phyloP scores from a whole-genome alignment of 1,140 invertebrate species.

The Whitmania pigra region DNA sequence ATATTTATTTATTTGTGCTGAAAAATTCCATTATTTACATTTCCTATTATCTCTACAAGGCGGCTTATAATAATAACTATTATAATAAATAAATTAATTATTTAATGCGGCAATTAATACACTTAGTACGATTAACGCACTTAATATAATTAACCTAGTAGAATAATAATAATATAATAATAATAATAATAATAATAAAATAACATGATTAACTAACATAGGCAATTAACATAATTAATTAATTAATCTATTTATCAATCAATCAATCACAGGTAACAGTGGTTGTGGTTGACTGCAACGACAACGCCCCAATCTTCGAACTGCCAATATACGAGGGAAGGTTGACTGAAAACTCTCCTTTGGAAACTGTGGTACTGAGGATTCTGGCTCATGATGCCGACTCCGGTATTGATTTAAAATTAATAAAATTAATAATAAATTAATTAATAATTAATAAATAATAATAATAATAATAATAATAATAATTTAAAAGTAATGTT shows the following conservation, averaged over 20 bases:
- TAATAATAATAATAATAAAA: not conserved
- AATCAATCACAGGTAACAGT: not conserved
- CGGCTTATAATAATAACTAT: no score
- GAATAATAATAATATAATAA: no score
- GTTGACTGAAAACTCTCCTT: slow-evolving; percentile 6
- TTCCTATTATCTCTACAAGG: no score
- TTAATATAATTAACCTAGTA: no score
- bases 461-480: no score
- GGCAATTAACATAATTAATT: not conserved
- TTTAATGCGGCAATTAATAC: no score
- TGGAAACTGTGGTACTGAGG: not conserved
- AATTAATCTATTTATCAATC: not conserved
- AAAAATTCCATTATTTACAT: no score
- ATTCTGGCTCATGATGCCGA: slow-evolving; percentile 13
- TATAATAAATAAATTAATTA: not conserved
- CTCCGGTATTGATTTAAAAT: not conserved
- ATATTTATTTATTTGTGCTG: no score
- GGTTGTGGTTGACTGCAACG: slow-evolving; percentile 16
- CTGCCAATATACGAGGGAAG: not conserved
- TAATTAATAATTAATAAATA: no score
- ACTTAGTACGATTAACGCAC: no score
- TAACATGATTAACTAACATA: not conserved
- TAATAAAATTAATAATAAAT: no score
- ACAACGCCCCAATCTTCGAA: slow-evolving; percentile 17
- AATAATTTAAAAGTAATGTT: no score